phyloP scores from a whole-genome alignment of 2,113 vertebrate species.

The Lasiurus borealis region DNA sequence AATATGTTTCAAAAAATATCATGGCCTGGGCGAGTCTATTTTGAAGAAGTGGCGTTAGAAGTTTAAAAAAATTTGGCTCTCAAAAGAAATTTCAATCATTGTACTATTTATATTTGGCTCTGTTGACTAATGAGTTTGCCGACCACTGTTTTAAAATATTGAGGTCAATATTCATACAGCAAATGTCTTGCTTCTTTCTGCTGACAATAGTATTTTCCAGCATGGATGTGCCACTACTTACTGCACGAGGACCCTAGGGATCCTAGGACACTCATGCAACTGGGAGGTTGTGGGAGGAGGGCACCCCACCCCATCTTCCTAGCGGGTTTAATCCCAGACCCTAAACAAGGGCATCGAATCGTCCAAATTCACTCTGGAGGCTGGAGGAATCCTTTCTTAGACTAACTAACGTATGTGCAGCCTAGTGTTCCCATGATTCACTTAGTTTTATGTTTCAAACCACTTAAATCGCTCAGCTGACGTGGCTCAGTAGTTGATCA shows the following conservation, averaged over 20 bases:
- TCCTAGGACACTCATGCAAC: neutral
- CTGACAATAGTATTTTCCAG: neutral
- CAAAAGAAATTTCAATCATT: too few species aligned
- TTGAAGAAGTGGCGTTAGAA: too few species aligned
- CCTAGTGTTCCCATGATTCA: neutral
- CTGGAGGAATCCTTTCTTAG: neutral
- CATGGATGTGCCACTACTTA: neutral
- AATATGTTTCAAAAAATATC: too few species aligned
- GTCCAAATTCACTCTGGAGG: neutral
- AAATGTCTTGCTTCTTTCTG: neutral
- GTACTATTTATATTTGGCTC: too few species aligned
- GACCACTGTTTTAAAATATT: neutral
- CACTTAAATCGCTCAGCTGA: neutral
- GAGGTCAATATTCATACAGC: neutral
- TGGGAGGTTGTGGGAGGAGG: too few species aligned
- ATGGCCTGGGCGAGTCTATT: too few species aligned
- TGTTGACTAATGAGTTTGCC: too few species aligned
- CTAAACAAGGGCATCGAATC: neutral
- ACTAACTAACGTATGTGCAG: neutral
- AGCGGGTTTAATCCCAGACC: neutral
- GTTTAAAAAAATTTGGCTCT: too few species aligned
- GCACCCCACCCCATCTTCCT: accelerated
- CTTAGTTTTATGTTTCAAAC: neutral
- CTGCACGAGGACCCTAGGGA: neutral
- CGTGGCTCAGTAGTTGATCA: too few species aligned